Evolutionary conservation across 2,888 invertebrate genomes (phyloP).

Genomic region (Metopia argyrocephala): DNA sequence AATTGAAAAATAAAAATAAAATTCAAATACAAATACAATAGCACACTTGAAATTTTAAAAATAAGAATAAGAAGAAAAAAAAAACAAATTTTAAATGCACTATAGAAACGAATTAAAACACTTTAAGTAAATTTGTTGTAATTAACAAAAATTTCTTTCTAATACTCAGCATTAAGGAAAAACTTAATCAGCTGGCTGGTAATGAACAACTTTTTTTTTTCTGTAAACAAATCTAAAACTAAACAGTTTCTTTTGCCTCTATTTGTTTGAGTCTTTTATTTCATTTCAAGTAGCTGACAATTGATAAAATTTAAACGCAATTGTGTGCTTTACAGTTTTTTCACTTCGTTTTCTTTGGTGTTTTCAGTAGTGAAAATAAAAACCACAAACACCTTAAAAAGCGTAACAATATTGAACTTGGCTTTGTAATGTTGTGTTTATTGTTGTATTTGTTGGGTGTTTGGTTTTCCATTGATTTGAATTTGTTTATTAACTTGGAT

Average conservation of each 20-base stretch:
- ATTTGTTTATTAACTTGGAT: constrained; percentile 10
- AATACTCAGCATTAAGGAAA: constrained; percentile 59
- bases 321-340: constrained; percentile 10
- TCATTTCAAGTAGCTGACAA: constrained; percentile 59
- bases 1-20: not conserved
- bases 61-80: not conserved
- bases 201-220: constrained; percentile 1
- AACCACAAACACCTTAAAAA: constrained; percentile 28
- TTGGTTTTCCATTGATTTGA: constrained; percentile 23
- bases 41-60: not conserved
- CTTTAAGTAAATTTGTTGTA: constrained; percentile 60
- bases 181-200: constrained; percentile 53
- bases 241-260: not conserved
- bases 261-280: not conserved
- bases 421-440: constrained; percentile 72
- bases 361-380: not conserved
- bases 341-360: constrained; percentile 9
- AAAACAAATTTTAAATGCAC: not conserved
- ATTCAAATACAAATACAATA: not conserved
- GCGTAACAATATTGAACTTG: constrained; percentile 74
- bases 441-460: constrained; percentile 32
- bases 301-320: constrained; percentile 60
- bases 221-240: not conserved
- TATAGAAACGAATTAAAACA: not conserved
- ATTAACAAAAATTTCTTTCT: constrained; percentile 62